Conservation (phyloP, 53 echinoderm and acorn worm genomes). For the Pentamera pediparva region DNA sequence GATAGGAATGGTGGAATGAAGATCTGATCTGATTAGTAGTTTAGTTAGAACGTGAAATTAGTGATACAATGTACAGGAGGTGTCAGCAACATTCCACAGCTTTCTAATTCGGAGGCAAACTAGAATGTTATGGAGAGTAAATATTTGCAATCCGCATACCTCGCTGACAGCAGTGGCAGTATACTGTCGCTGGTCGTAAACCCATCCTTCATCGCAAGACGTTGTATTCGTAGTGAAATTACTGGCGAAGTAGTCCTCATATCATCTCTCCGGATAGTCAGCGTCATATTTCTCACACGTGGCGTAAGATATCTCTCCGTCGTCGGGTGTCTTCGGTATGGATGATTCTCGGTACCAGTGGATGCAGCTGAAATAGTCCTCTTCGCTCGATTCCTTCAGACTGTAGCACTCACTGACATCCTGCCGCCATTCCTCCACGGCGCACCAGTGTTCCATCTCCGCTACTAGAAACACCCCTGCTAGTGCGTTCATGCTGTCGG, state of each 20-base stretch:
- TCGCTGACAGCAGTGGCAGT: background rate
- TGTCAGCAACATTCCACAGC: no score
- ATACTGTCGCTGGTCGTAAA: conserved; percentile 27
- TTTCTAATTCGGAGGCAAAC: no score
- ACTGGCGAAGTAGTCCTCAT: background rate
- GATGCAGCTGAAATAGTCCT: background rate
- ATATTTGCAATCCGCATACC: no score
- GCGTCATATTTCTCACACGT: conserved; percentile 14
- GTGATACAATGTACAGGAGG: no score
- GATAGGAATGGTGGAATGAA: no score
- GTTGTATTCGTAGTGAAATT: conserved; percentile 2
- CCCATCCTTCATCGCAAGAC: conserved; percentile 28
- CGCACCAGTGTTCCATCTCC: conserved; percentile 21
- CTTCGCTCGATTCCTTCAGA: background rate
- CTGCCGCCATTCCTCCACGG: conserved; percentile 14
- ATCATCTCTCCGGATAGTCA: background rate
- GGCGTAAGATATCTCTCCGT: background rate
- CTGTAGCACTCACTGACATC: background rate
- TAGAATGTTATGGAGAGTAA: no score
- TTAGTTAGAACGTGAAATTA: no score
- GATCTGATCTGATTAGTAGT: no score
- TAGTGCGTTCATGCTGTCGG: background rate
- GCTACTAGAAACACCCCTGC: background rate
- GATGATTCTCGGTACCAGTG: conserved; percentile 11
- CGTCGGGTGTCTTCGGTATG: background rate